Evolutionary conservation across 2,797 vertebrate genomes (phyloP).

Genomic region (Microtus agrestis): DNA sequence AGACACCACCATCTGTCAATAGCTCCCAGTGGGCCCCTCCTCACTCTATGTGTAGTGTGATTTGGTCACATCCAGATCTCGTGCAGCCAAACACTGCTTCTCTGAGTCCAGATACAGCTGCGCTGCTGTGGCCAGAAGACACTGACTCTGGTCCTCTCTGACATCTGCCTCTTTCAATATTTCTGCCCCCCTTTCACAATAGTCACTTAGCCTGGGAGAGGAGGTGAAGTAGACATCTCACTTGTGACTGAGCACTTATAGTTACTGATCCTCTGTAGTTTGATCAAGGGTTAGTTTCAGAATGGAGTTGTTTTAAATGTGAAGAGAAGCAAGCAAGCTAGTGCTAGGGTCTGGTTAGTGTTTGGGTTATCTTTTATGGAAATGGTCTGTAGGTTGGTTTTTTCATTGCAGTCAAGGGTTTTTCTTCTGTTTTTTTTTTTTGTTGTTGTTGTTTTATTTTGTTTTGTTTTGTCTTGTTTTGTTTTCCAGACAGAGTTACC

Average conservation of each 20-base stretch:
- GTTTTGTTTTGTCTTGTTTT: background rate
- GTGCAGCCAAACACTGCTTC: background rate
- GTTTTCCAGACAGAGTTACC: background rate
- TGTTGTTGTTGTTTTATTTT: no score
- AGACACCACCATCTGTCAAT: background rate
- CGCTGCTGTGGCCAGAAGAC: background rate
- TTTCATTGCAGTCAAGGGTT: background rate
- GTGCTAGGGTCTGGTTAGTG: background rate
- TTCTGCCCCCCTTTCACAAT: background rate
- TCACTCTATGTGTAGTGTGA: background rate
- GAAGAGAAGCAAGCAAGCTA: background rate
- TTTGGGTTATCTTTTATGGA: conserved; percentile 16
- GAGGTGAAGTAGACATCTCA: background rate
- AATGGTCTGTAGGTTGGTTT: background rate
- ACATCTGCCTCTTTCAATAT: background rate
- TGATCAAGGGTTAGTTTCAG: background rate
- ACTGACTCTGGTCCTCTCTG: background rate
- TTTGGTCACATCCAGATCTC: background rate
- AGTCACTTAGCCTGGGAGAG: background rate
- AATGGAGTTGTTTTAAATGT: background rate
- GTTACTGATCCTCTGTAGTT: background rate
- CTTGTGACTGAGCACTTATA: background rate
- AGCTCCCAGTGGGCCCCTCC: background rate
- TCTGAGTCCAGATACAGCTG: background rate
- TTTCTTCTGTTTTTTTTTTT: background rate